phyloP scores from a whole-genome alignment of 2,888 invertebrate species.

The Hypsopygia costalis region DNA sequence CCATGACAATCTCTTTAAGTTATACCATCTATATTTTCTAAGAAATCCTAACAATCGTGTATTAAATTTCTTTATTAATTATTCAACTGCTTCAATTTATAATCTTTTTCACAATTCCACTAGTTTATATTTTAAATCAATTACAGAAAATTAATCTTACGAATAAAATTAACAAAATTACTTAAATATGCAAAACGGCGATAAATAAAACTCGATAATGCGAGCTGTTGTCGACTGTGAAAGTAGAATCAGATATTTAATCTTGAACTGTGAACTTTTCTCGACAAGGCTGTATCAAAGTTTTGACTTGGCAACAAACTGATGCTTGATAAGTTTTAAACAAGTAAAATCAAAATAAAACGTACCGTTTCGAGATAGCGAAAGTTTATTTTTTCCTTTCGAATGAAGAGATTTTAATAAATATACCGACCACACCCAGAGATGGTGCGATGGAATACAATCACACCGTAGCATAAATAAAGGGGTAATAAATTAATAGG shows the following conservation, averaged over 20 bases:
- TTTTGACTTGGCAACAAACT: constrained; percentile 1
- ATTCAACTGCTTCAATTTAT: too few relatives aligned
- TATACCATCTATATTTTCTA: too few relatives aligned
- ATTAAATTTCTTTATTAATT: too few relatives aligned
- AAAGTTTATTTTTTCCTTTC: constrained; percentile 41
- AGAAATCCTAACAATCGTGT: too few relatives aligned
- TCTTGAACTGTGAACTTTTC: constrained; percentile 18
- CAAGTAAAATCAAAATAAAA: constrained; percentile 24
- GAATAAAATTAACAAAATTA: not conserved
- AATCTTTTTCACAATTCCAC: too few relatives aligned
- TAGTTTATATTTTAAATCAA: not conserved
- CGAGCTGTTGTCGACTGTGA: not conserved
- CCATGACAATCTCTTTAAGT: too few relatives aligned
- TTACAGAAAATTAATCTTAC: not conserved
- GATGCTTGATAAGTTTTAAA: constrained; percentile 6
- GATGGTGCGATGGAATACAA: constrained; percentile 15
- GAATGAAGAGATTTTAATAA: constrained; percentile 72
- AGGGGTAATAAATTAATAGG: too few relatives aligned
- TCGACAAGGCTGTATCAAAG: constrained; percentile 8
- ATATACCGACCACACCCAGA: constrained; percentile 57
- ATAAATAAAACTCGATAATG: constrained; percentile 1
- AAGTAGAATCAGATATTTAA: constrained; percentile 1
- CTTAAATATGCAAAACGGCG: not conserved
- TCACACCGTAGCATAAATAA: constrained; percentile 41
- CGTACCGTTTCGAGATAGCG: constrained; percentile 27